Evolutionary conservation across 30 jellyfish, hydroid and myxozoan genomes (phyloP).

Genomic region (Turritopsis rubra): DNA sequence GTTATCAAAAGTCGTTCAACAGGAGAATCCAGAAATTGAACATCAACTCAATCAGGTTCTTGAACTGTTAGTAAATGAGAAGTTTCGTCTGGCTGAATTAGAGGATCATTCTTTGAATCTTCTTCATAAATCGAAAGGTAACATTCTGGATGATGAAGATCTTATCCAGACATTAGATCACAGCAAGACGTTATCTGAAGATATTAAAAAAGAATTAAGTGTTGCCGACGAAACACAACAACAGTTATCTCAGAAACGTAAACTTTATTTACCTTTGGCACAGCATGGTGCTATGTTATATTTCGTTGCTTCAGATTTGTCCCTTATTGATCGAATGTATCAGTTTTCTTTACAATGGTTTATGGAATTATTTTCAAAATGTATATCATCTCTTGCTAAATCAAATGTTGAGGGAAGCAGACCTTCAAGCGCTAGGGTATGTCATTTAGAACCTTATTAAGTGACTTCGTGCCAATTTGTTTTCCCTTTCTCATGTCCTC

Average conservation of each 20-base stretch:
- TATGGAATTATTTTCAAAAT: conserved; percentile 40
- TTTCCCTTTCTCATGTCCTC: not conserved
- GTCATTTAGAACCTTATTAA: not conserved
- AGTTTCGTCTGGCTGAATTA: conserved; percentile 41
- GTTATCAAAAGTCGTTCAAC: conserved; percentile 62
- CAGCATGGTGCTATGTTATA: conserved; percentile 73
- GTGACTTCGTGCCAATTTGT: not conserved
- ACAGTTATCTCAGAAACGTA: conserved; percentile 41
- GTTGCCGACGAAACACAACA: conserved; percentile 56
- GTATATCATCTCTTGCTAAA: conserved; percentile 24
- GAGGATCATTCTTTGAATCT: conserved; percentile 71
- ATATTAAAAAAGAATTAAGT: conserved; percentile 36
- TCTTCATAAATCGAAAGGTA: conserved; percentile 56
- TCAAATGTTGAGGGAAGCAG: conserved; percentile 3
- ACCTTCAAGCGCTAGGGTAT: conserved; percentile 27
- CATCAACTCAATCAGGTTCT: conserved; percentile 50
- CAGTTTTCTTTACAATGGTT: conserved; percentile 88
- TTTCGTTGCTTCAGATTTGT: conserved; percentile 54
- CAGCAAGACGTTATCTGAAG: conserved; percentile 57
- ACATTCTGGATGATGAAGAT: conserved; percentile 76
- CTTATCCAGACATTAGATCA: conserved; percentile 61
- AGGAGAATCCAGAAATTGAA: conserved; percentile 79
- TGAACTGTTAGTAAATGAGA: conserved; percentile 48
- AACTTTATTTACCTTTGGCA: conserved; percentile 66
- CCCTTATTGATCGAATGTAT: conserved; percentile 67